Percentiles rank a stretch among this genome's conserved stretches.
Evolutionary conservation across 2,797 vertebrate genomes (phyloP).

Genomic region (Peromyscus aztecus): DNA sequence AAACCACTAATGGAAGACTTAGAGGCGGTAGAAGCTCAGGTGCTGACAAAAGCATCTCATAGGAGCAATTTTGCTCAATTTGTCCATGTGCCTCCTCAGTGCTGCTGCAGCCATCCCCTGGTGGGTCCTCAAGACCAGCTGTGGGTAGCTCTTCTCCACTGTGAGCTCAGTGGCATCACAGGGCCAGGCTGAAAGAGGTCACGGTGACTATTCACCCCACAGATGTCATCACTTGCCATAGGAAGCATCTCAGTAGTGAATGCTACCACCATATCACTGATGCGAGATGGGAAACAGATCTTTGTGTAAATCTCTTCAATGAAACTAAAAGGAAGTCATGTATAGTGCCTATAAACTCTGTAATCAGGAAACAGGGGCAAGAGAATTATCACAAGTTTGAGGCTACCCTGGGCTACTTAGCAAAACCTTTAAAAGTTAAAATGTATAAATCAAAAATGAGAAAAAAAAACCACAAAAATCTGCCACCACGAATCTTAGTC

Average conservation of each 20-base stretch:
- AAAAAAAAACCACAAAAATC: slow-evolving; percentile 27
- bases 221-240: slow-evolving; percentile 37
- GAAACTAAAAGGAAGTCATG: slow-evolving; percentile 26
- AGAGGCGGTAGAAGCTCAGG: not conserved
- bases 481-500: not conserved
- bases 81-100: not conserved
- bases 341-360: not conserved
- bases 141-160: not conserved
- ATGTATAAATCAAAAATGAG: slow-evolving; percentile 31
- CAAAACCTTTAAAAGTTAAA: not conserved
- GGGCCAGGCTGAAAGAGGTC: not conserved
- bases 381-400: too few relatives aligned
- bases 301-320: not conserved
- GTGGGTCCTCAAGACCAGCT: not conserved
- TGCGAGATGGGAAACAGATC: not conserved
- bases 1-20: not conserved
- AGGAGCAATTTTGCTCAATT: not conserved
- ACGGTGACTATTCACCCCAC: not conserved
- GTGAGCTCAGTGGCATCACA: not conserved
- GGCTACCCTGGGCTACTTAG: not conserved
- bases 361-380: not conserved
- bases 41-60: slow-evolving; percentile 9
- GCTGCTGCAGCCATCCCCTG: not conserved
- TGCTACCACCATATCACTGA: not conserved
- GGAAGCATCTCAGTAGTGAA: slow-evolving; percentile 42